Conservation (phyloP, 1,140 invertebrate genomes). For the Calycopis cecrops region DNA sequence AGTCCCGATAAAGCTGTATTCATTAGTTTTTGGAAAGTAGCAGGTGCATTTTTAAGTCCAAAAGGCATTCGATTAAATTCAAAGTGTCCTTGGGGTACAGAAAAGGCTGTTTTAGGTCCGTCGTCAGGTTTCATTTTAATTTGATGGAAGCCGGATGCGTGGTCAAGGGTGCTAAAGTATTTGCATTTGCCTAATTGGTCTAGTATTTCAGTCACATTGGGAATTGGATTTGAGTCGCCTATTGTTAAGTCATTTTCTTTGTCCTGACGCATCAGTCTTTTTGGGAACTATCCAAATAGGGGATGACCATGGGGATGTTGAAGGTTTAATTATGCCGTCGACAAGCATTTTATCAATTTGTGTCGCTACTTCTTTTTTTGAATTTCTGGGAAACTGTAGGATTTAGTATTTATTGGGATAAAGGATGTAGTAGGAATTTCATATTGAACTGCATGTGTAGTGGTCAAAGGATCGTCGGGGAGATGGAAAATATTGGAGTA, state of each 20-base stretch:
- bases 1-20: slow-evolving; percentile 36
- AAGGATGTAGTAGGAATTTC: slow-evolving; percentile 28
- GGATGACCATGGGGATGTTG: slow-evolving; percentile 9
- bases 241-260: slow-evolving; percentile 18
- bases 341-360: no score
- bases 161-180: slow-evolving; percentile 9
- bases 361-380: slow-evolving; percentile 25
- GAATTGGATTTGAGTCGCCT: slow-evolving; percentile 12
- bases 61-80: slow-evolving; percentile 43
- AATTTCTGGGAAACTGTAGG: background rate
- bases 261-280: slow-evolving; percentile 32
- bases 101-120: slow-evolving; percentile 39
- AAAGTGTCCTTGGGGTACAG: slow-evolving; percentile 39
- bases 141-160: slow-evolving; percentile 17
- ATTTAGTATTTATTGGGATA: slow-evolving; percentile 4
- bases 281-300: no score
- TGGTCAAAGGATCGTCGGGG: background rate
- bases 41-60: slow-evolving; percentile 23
- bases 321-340: slow-evolving; percentile 7
- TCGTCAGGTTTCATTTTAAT: slow-evolving; percentile 5
- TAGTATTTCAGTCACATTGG: slow-evolving; percentile 18
- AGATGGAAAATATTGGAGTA: no score
- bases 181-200: slow-evolving; percentile 16
- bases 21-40: slow-evolving; percentile 59
- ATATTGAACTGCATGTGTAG: slow-evolving; percentile 28